phyloP scores from a whole-genome alignment of 2,113 vertebrate genomes.

The Zootoca vivipara region DNA sequence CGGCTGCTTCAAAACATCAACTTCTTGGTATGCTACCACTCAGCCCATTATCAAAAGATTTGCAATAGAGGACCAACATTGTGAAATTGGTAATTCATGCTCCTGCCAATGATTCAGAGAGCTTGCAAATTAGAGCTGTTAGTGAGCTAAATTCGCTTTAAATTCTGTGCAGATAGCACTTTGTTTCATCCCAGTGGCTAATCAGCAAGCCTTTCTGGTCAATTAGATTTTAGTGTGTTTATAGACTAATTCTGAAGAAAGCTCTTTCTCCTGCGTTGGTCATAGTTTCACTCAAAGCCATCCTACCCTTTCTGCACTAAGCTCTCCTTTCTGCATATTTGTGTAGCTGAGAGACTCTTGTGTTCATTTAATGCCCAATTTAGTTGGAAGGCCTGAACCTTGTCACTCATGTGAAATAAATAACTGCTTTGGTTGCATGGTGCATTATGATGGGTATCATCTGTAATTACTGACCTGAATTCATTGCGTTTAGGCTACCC shows the following conservation, averaged over 20 bases:
- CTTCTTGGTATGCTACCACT: not conserved
- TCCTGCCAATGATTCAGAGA: not conserved
- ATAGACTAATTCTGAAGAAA: not conserved
- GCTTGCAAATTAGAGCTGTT: constrained; percentile 5
- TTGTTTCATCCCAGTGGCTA: not conserved
- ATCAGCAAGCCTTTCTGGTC: not conserved
- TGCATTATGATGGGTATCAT: constrained; percentile 64
- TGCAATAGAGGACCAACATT: not conserved
- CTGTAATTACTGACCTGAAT: constrained; percentile 74
- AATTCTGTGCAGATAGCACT: constrained; percentile 6
- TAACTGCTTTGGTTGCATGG: constrained; percentile 59
- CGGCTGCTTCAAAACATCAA: not conserved
- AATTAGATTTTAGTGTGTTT: constrained; percentile 20
- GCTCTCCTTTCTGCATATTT: not conserved
- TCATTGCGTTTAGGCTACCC: constrained; percentile 76
- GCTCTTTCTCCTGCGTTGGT: not conserved
- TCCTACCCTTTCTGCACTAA: not conserved
- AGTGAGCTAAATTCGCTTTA: not conserved
- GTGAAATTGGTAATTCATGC: not conserved
- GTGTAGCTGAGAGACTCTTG: not conserved
- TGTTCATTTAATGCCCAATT: constrained; percentile 25
- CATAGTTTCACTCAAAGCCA: not conserved
- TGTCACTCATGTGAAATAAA: constrained; percentile 64
- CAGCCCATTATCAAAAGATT: not conserved
- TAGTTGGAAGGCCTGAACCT: constrained; percentile 32